Base-by-base conservation (phyloP, 2,888 invertebrate species). In the Metellina segmentata region DNA sequence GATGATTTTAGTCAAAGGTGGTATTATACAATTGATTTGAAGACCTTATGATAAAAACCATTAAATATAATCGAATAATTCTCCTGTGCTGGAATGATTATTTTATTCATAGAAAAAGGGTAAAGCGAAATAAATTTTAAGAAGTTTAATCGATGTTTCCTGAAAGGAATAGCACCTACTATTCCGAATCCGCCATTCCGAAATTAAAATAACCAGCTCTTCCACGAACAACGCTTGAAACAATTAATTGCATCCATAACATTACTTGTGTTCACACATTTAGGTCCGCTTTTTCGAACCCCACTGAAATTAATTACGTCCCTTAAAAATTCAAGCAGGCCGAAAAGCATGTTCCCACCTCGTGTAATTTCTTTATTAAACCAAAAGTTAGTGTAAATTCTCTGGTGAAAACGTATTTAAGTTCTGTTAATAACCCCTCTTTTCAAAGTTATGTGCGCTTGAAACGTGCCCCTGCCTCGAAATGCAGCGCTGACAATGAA, bases 331-430 rank as follows among this genome's bases (percentile, higher is more conserved):
- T 34, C 53, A 61, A 69, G 61, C 61, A 34, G 13, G 53, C 20
- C 53, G 53, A 34, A 79, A 61, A 19, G 20, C 11, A 16, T 52
- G 19, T 77, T 51, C n/a, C 61, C 53, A 34, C 79, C 79, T 0
- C 81, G 74, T 8, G n/a, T 85, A 75, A 85, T 85, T 75, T 85
- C 82, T 69, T 82, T 82, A 82, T 13, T 79, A 16, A 13, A 5
- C 11, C 1, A 48, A 53, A 75, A 75, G 53, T 16, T 53, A 48
- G 61, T 16, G 48, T 61, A 49, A 85, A 85, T 49, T 9, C 34
- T 8, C 70, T 49, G 49, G 19, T 71, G 70, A 7, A 78, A 69
- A 70, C 34, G 78, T 85, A 61, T 61, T 61, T 34, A 85, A 85
- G 74, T 70, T 70, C 72, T 13, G 61, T 51, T 85, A 85, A 77